Base-by-base conservation (phyloP, 2,888 invertebrate species). In the Callinectes sapidus region DNA sequence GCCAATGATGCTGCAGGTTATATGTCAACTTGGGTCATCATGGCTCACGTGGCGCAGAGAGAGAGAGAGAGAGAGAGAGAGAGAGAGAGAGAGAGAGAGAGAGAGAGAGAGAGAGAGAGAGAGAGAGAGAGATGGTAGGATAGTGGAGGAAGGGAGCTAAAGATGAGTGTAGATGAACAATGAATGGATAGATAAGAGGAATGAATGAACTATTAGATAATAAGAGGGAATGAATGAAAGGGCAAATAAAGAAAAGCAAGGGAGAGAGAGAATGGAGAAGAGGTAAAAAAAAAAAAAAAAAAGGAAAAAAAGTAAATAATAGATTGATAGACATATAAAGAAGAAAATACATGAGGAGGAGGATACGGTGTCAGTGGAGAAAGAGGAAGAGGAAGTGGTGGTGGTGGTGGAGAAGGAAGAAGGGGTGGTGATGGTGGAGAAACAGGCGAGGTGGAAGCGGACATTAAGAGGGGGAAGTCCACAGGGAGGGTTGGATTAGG, bases 11-110 rank as follows among this genome's bases (percentile, higher is more conserved):
- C 10, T 23, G 23, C 61, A 61, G 61, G 61, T 61, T 23, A 61
- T 5, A 61, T 61, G 48, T 48, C 48, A 48, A 48, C 48, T 48
- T 61, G 61, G 16, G 18, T 61, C 23, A 61, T 23, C 23, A 61
- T 16, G 61, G 61, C 2, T 61, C 61, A 61, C 61, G 61, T 23
- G 61, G 61, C 3, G 61, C 2, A 23, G 13, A 18, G 71, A 71
- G 71, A 71, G 71, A 71, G 71, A 71, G 71, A 71, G 71, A 71
- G 71, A 71, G 71, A 71, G 71, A 71, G 71, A 71, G 71, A 71
- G 71, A 71, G 71, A 71, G 71, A 71, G 71, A 71, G 71, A 71
- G 71, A 71, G 71, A 71, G 71, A 71, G 71, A 71, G 71, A 71
- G 71, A 71, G 71, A 71, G 71, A 71, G 71, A 71, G 71, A 71